A percentile compares a stretch with the other conserved stretches of the same genome.
These are phyloP conservation scores for Polypedilum pembai DNA, from an alignment of 1,140 invertebrate species.

Conservation along the genomic window DNA sequence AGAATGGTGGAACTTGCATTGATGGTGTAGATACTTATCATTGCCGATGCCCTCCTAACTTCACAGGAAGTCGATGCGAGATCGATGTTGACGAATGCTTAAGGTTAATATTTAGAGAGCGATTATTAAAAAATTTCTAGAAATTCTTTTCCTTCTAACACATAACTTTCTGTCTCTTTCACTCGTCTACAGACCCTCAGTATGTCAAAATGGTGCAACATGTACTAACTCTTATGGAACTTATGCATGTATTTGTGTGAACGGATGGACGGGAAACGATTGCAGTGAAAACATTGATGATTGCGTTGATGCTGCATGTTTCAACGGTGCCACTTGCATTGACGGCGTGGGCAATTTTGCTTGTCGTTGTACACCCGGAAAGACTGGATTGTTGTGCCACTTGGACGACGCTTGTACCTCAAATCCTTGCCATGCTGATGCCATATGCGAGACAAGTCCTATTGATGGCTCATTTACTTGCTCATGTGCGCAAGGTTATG, in stretches of 20 bases:
- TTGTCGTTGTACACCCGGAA: conserved; percentile 90
- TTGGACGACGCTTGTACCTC: conserved; percentile 92
- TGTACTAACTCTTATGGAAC: conserved; percentile 85
- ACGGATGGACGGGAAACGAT: conserved; percentile 86
- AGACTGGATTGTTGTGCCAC: conserved; percentile 89
- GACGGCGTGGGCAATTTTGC: conserved; percentile 90
- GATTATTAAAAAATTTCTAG: conserved; percentile 1
- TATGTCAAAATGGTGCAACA: conserved; percentile 91
- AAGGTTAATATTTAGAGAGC: conserved; percentile 41
- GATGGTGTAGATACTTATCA: conserved; percentile 81
- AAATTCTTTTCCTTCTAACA: neutral
- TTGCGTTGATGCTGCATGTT: conserved; percentile 85
- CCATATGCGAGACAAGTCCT: conserved; percentile 91
- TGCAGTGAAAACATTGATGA: conserved; percentile 92
- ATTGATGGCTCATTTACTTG: conserved; percentile 92
- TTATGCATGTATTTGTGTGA: conserved; percentile 93
- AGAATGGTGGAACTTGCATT: conserved; percentile 83
- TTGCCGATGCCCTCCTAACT: conserved; percentile 80
- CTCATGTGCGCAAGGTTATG: conserved; percentile 85
- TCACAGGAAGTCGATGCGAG: conserved; percentile 75
- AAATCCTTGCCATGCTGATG: conserved; percentile 90
- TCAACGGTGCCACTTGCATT: conserved; percentile 94
- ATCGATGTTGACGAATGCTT: conserved; percentile 73
- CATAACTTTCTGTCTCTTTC: conserved; percentile 9
- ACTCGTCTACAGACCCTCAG: conserved; percentile 52